Base-by-base conservation (phyloP, 2,888 invertebrate species). In the Leucania comma region DNA sequence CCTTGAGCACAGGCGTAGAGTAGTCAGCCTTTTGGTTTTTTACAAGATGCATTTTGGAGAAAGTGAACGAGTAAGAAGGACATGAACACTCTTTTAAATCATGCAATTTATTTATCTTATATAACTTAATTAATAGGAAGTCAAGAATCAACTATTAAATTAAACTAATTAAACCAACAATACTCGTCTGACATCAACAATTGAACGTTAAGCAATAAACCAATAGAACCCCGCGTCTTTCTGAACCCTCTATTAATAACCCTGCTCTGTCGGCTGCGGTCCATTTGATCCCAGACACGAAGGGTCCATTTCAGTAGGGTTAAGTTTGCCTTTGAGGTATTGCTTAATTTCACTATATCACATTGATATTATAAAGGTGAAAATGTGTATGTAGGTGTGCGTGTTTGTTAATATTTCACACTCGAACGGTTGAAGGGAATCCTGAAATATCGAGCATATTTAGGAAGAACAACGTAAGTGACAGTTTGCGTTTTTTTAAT, bases 241-340 rank as follows among this genome's bases (percentile, higher is more conserved):
- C 20, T 12, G 50, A 59, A 54, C 24, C 62, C 51, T 65, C 54
- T 72, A 71, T 71, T 71, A 68, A 72, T 74, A 80, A 80, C 71
- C 68, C 60, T 68, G 20, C 46, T 48, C 6, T 53, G 51, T 38
- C 17, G 66, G 32, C 24, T 68, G 66, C 46, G 68, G 72, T 59
- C 63, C 59, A 66, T 70, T 70, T 78, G 74, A 78, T 78, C 81
- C 71, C 48, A 59, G 64, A 60, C 62, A 66, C 66, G 22, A 57
- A 46, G 48, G 60, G 67, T 72, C 63, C 26, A 63, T 75, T 70
- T 68, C 68, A 73, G 57, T 50, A 59, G 67, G 69, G 70, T 75
- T 74, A 66, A 75, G 60, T 70, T 66, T 51, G 29, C 35, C 29
- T 67, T 42, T 22, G 12, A 26, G 56, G 42, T 58, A 58, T 63